These are phyloP conservation scores for Mythimna pallens DNA, from an alignment of 2,888 invertebrate genomes.

Conservation along the genomic window DNA sequence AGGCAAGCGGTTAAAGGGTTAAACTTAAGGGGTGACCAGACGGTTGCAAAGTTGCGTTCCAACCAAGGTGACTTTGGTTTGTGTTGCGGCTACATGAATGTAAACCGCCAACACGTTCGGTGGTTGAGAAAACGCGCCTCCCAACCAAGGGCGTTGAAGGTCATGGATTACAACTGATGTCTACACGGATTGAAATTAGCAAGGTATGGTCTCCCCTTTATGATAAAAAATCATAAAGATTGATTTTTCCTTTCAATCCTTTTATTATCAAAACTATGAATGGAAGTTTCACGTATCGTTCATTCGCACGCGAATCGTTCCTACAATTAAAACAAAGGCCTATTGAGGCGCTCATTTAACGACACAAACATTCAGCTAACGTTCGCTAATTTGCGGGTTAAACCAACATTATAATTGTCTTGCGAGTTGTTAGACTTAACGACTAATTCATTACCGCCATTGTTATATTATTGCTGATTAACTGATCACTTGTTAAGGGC, in stretches of 20 bases:
- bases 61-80: too few relatives aligned
- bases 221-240: neutral
- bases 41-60: too few relatives aligned
- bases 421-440: conserved; percentile 71
- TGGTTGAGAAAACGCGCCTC: too few relatives aligned
- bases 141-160: too few relatives aligned
- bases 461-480: conserved; percentile 54
- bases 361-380: conserved; percentile 76
- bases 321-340: conserved; percentile 67
- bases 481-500: conserved; percentile 41
- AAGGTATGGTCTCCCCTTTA: too few relatives aligned
- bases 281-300: conserved; percentile 27
- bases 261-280: conserved; percentile 2
- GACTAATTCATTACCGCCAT: conserved; percentile 70
- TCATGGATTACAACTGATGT: too few relatives aligned
- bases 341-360: conserved; percentile 68
- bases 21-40: too few relatives aligned
- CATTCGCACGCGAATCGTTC: conserved; percentile 25
- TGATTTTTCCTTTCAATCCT: neutral
- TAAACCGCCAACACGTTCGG: too few relatives aligned
- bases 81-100: too few relatives aligned
- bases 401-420: conserved; percentile 80
- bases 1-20: too few relatives aligned
- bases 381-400: conserved; percentile 77
- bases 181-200: too few relatives aligned